Evolutionary conservation across 2,113 vertebrate genomes (phyloP), one percentile per base, ranked within the genome.

Genomic region (Callipepla californica): DNA sequence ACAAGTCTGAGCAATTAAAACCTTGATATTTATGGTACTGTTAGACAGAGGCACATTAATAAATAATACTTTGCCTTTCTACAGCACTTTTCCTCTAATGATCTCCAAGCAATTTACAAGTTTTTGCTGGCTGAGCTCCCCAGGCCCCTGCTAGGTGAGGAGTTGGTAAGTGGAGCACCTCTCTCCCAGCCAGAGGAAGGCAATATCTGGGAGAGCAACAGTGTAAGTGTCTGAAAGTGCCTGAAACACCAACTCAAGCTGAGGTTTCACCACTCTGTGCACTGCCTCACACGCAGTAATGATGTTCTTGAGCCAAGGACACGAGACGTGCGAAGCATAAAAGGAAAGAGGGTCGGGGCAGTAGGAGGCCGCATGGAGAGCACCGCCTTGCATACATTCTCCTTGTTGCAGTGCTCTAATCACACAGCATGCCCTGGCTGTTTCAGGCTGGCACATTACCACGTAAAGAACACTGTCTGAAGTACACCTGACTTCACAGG

Each of bases 11-110:
- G 4, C 94, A 96, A 96, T 96, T 95, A 96, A 91, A 96, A 93
- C 74, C 69, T 57, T 79, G 76, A 79, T 96, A 95, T 96, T 96
- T 92, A 92, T 92, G 86, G 86, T 66, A 75, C 44, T 79, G 66
- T 83, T 93, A 94, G 85, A 95, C 91, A 94, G 78, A 91, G 72
- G 68, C 81, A 75, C 96, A 95, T 95, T 93, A 95, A 95, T 96
- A 95, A 95, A 95, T 95, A 95, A 96, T 94, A 88, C 65, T 94
- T 88, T 53, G 73, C 91, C 93, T 76, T 95, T 95, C 79, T 78
- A 75, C 69, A 95, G 91, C 90, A 95, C 77, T 96, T 93, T 90
- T 55, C 57, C 58, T 78, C 73, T 94, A 94, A 93, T 88, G 91
- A 90, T 94, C 82, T 95, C 95, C 36, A 88, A 94, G 87, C 87